Evolutionary conservation across 2,888 invertebrate genomes (phyloP).

Genomic region (Barypeithes pellucidus): DNA sequence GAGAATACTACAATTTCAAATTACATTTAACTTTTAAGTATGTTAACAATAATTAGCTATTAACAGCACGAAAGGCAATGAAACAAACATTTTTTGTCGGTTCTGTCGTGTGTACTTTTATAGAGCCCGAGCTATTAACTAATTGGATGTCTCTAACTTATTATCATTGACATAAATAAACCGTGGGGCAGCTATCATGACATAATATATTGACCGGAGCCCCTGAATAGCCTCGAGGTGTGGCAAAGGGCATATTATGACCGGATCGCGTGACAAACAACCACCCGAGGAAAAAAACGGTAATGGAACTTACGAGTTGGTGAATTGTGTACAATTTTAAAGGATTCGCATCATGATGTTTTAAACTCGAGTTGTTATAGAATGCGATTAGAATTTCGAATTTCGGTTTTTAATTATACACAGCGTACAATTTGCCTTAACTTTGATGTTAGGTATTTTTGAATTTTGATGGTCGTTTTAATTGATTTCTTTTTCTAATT

Average conservation of each 20-base stretch:
- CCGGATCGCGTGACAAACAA: slow-evolving; percentile 59
- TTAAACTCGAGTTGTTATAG: background rate
- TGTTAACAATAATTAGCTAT: background rate
- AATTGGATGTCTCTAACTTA: slow-evolving; percentile 53
- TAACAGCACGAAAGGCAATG: slow-evolving; percentile 18
- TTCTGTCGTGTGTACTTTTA: slow-evolving; percentile 29
- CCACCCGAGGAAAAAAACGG: slow-evolving; percentile 28
- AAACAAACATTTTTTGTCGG: slow-evolving; percentile 18
- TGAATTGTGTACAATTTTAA: slow-evolving; percentile 19
- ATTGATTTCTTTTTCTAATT: too few species aligned
- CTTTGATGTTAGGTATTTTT: too few species aligned
- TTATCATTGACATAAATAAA: slow-evolving; percentile 56
- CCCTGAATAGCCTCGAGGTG: slow-evolving; percentile 56
- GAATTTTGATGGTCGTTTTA: too few species aligned
- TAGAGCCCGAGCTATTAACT: slow-evolving; percentile 50
- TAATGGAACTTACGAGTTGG: slow-evolving; percentile 13
- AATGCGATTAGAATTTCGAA: too few species aligned
- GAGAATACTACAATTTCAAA: too few species aligned
- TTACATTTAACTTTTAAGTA: background rate
- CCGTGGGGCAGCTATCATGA: slow-evolving; percentile 49
- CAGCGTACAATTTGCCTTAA: too few species aligned
- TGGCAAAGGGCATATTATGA: slow-evolving; percentile 60
- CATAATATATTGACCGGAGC: slow-evolving; percentile 51
- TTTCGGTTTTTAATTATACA: too few species aligned
- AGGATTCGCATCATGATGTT: slow-evolving; percentile 8